phyloP scores from a whole-genome alignment of 2,888 invertebrate species.

The Malachius bipustulatus region DNA sequence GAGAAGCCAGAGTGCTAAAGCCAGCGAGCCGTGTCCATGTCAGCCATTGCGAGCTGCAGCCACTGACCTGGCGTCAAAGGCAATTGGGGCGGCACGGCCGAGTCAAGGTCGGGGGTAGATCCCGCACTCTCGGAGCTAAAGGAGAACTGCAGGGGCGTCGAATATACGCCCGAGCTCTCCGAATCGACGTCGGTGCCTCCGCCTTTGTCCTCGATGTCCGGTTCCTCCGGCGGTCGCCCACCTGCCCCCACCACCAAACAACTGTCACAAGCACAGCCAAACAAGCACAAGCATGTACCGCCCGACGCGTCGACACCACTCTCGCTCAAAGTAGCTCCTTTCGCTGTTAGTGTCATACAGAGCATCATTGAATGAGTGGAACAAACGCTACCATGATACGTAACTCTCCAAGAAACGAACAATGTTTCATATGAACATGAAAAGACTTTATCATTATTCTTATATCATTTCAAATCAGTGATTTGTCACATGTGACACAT shows the following conservation, averaged over 20 bases:
- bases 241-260: conserved; percentile 32
- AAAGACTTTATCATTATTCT: too few species aligned
- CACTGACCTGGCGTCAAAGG: conserved; percentile 39
- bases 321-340: too few species aligned
- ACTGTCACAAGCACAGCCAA: conserved; percentile 34
- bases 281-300: conserved; percentile 32
- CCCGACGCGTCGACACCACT: conserved; percentile 12
- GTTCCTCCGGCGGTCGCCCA: conserved; percentile 28
- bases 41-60: conserved; percentile 38
- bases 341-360: too few species aligned
- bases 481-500: too few species aligned
- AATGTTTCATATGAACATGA: background rate
- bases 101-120: conserved; percentile 25
- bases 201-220: conserved; percentile 21
- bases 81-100: conserved; percentile 26
- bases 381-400: conserved; percentile 10
- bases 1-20: conserved; percentile 29
- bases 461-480: too few species aligned
- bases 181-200: conserved; percentile 21
- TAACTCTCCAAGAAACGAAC: conserved; percentile 6
- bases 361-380: background rate
- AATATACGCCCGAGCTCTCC: conserved; percentile 11
- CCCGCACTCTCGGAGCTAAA: conserved; percentile 16
- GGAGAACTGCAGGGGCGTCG: conserved; percentile 17
- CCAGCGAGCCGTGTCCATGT: conserved; percentile 35